These are phyloP conservation scores for Columba janthina DNA, from an alignment of 2,113 vertebrate genomes.

Conservation along the genomic window DNA sequence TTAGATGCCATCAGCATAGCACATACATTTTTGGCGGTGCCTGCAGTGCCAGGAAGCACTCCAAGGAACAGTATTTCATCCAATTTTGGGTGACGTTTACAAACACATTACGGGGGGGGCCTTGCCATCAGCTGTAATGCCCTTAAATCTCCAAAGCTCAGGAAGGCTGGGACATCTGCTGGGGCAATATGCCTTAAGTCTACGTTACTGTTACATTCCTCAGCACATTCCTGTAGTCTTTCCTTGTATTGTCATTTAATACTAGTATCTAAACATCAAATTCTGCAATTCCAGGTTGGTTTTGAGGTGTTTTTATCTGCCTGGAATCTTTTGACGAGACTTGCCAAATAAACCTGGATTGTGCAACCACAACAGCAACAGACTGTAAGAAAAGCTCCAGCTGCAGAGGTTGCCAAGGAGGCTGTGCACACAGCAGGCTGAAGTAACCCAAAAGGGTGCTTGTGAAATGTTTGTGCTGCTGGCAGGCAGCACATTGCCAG, in stretches of 20 bases:
- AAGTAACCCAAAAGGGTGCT: slow-evolving; percentile 38
- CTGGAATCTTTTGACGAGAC: background rate
- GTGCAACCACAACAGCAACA: background rate
- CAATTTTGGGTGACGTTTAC: background rate
- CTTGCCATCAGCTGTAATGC: background rate
- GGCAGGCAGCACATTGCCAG: slow-evolving; percentile 42
- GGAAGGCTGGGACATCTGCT: background rate
- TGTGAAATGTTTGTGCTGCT: slow-evolving; percentile 54
- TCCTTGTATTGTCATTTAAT: background rate
- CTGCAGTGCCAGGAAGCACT: background rate
- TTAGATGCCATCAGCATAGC: slow-evolving; percentile 20
- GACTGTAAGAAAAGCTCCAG: background rate
- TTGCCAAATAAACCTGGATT: background rate
- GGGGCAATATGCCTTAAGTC: background rate
- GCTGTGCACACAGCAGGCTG: background rate
- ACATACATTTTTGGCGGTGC: background rate
- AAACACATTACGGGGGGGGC: background rate
- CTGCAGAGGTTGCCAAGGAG: slow-evolving; percentile 38
- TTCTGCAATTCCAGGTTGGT: background rate
- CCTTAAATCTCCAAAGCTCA: background rate
- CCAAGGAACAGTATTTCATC: background rate
- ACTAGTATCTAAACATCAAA: background rate
- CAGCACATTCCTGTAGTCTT: background rate
- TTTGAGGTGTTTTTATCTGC: background rate
- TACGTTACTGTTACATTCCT: background rate